These are phyloP conservation scores for Schizopygopsis pylzovi DNA, from an alignment of 2,797 vertebrate species.

Conservation along the genomic window DNA sequence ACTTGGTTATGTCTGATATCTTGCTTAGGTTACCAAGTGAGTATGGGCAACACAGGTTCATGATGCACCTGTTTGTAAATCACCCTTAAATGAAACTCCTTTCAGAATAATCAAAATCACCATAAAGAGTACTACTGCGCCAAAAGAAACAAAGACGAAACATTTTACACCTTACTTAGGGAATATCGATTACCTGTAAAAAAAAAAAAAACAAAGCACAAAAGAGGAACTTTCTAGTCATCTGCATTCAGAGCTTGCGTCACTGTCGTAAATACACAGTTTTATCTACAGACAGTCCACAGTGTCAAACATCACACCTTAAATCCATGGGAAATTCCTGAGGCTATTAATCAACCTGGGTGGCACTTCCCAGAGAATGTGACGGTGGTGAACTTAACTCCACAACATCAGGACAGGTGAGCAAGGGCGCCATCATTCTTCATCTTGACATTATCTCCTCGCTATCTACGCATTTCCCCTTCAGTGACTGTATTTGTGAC, in stretches of 20 bases:
- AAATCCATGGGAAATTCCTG: conserved; percentile 57
- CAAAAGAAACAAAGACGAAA: conserved; percentile 12
- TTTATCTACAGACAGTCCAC: not conserved
- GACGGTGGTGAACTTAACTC: not conserved
- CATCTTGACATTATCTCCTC: conserved; percentile 57
- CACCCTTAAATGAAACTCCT: conserved; percentile 8
- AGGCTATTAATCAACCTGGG: conserved; percentile 66
- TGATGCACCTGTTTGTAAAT: not conserved
- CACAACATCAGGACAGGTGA: conserved; percentile 39
- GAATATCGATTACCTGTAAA: not conserved
- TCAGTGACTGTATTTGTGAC: conserved; percentile 41
- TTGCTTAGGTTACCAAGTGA: not conserved
- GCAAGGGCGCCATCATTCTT: conserved; percentile 50
- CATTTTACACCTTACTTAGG: not conserved
- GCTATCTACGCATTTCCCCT: conserved; percentile 58
- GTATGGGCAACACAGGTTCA: not conserved
- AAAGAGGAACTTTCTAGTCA: conserved; percentile 29
- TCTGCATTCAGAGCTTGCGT: not conserved
- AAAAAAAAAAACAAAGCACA: not conserved
- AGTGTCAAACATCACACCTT: conserved; percentile 58
- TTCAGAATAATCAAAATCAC: conserved; percentile 7
- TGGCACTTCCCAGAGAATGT: conserved; percentile 60
- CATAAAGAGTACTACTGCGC: not conserved
- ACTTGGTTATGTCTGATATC: not conserved
- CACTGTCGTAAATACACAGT: not conserved